Base-by-base conservation (phyloP, 2,888 invertebrate genomes). In the Dryobotodes eremita region DNA sequence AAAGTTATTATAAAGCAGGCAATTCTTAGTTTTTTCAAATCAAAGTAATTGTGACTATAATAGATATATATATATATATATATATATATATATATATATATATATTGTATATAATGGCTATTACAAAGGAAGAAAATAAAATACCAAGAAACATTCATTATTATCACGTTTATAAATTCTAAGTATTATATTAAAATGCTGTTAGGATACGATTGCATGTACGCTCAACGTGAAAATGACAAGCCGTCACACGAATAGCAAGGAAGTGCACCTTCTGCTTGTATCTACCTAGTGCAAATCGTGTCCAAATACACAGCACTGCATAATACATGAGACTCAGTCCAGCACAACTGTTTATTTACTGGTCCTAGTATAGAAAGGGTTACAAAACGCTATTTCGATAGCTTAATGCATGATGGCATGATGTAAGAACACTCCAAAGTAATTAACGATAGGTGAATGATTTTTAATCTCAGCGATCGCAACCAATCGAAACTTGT, bases 241-340 rank as follows among this genome's bases (percentile, higher is more conserved):
- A 13, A 20, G 55, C 11, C n/a, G 11, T 26, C 46, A 57, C 13
- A 26, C 5, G 2, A 15, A 17, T 75, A 31, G 46, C 11, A 48
- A 20, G 6, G 8, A 53, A 59, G 36, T 26, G n/a, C 17, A 10
- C 77, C 76, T 85, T 80, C 73, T 85, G 65, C 13, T 15, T 23
- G 3, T 31, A 65, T 4, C 15, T 75, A n/a, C 26, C 1, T 31
- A 6, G 42, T 68, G 66, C 20, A 53, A 75, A 46, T 31, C 20
- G 42, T 84, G 78, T 42, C 65, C 53, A 73, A 85, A 85, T 83
- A 81, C 65, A 26, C 59, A 48, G 57, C 26, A 69, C 62, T 87
- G 82, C 79, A 84, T 86, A 69, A 86, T 77, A 46, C 79, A 87
- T 86, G 74, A 86, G 73, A 53, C 36, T 23, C 59, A 62, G 73